Conservation (phyloP, 2,888 invertebrate species). For the Mamestra brassicae region DNA sequence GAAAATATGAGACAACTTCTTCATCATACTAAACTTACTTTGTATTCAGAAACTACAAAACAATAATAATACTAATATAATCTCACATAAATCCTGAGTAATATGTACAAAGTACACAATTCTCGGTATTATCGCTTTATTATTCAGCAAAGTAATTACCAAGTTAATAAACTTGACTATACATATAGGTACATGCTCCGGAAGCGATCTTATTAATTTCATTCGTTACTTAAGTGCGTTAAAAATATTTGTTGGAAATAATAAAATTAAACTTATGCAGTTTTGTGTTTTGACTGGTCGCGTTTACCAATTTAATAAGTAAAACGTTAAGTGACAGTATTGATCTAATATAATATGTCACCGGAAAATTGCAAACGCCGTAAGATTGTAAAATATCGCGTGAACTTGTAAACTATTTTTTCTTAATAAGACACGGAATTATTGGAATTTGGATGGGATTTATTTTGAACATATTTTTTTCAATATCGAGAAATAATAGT, state of each 20-base stretch:
- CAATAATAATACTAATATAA: conserved; percentile 25
- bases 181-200: conserved; percentile 23
- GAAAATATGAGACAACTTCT: not conserved
- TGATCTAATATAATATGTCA: too few species aligned
- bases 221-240: not conserved
- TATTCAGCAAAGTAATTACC: conserved; percentile 54
- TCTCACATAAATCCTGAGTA: conserved; percentile 38
- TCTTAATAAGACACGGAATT: too few species aligned
- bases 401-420: too few species aligned
- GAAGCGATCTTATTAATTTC: conserved; percentile 35
- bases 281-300: conserved; percentile 6
- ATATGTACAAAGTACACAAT: conserved; percentile 42
- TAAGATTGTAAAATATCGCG: too few species aligned
- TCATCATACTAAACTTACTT: not conserved
- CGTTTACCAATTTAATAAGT: too few species aligned
- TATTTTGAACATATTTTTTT: too few species aligned
- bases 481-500: too few species aligned
- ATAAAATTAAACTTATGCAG: conserved; percentile 13
- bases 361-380: too few species aligned
- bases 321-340: too few species aligned
- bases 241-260: conserved; percentile 12
- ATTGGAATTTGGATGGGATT: too few species aligned
- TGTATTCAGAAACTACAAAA: conserved; percentile 7
- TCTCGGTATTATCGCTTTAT: conserved; percentile 49
- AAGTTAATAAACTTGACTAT: conserved; percentile 50